Percentiles rank a stretch among this genome's conserved stretches.
Evolutionary conservation across 1,140 invertebrate species (phyloP).

Genomic region (Drosophila miranda): DNA sequence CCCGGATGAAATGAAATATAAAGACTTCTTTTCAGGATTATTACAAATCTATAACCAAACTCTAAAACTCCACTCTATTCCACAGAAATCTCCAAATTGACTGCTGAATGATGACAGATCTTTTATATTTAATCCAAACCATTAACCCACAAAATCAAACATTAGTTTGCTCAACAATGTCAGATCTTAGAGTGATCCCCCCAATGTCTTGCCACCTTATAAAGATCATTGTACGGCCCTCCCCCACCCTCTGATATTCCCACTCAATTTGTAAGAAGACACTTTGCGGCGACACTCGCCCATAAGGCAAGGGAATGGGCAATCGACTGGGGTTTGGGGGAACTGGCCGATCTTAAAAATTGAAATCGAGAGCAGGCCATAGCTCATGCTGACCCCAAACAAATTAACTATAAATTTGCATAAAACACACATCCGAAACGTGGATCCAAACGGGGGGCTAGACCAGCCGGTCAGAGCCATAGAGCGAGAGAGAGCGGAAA

Average conservation of each 20-base stretch:
- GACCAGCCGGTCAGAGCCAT: neutral
- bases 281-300: neutral
- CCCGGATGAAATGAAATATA: too few species aligned
- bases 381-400: slow-evolving; percentile 33
- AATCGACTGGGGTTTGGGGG: too few species aligned
- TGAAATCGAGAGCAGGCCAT: slow-evolving; percentile 10
- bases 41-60: too few species aligned
- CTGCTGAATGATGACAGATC: too few species aligned
- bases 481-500: slow-evolving; percentile 2
- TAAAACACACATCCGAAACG: slow-evolving; percentile 15
- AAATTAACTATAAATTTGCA: slow-evolving; percentile 62
- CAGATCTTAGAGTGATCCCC: too few species aligned
- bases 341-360: slow-evolving; percentile 6
- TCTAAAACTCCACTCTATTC: too few species aligned
- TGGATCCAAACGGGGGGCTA: neutral
- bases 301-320: neutral
- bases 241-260: neutral
- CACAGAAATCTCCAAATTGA: too few species aligned
- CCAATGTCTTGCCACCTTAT: too few species aligned
- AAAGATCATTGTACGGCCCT: neutral
- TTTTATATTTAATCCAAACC: too few species aligned
- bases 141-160: too few species aligned
- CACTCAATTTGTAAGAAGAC: neutral
- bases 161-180: too few species aligned
- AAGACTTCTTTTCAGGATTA: too few species aligned